Conservation (phyloP, 2,888 invertebrate genomes). For the Opisthograptis luteolata region DNA sequence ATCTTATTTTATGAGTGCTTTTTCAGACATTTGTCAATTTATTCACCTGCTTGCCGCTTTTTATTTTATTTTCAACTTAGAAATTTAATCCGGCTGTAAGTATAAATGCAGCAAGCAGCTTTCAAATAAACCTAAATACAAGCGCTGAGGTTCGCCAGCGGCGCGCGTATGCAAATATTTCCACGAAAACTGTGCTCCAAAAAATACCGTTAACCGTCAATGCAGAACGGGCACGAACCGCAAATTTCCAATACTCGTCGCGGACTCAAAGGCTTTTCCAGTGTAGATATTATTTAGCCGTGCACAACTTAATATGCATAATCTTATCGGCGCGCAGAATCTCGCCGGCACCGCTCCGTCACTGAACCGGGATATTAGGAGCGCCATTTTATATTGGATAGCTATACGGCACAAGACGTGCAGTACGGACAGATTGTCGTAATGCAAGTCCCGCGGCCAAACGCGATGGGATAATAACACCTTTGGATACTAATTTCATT, state of each 20-base stretch:
- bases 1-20: slow-evolving; percentile 41
- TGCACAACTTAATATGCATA: slow-evolving; percentile 84
- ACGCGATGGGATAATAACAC: slow-evolving; percentile 85
- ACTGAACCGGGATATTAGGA: slow-evolving; percentile 83
- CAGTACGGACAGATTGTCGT: slow-evolving; percentile 85
- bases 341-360: slow-evolving; percentile 76
- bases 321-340: slow-evolving; percentile 82
- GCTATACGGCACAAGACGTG: slow-evolving; percentile 84
- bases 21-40: slow-evolving; percentile 30
- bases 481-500: slow-evolving; percentile 84
- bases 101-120: background rate
- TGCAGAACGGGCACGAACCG: slow-evolving; percentile 65
- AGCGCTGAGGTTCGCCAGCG: slow-evolving; percentile 10
- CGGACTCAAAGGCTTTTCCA: slow-evolving; percentile 72
- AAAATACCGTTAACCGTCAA: slow-evolving; percentile 59
- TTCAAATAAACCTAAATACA: slow-evolving; percentile 1
- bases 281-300: slow-evolving; percentile 81
- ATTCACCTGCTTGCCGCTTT: slow-evolving; percentile 11
- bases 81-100: too few species aligned
- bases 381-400: slow-evolving; percentile 85
- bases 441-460: slow-evolving; percentile 83
- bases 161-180: slow-evolving; percentile 56
- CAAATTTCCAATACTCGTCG: slow-evolving; percentile 68
- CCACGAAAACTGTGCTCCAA: slow-evolving; percentile 53
- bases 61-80: slow-evolving; percentile 1